Percentiles rank a stretch among this genome's conserved stretches.
Conservation (phyloP, 2,888 invertebrate species). For the Hyposoter didymator region DNA sequence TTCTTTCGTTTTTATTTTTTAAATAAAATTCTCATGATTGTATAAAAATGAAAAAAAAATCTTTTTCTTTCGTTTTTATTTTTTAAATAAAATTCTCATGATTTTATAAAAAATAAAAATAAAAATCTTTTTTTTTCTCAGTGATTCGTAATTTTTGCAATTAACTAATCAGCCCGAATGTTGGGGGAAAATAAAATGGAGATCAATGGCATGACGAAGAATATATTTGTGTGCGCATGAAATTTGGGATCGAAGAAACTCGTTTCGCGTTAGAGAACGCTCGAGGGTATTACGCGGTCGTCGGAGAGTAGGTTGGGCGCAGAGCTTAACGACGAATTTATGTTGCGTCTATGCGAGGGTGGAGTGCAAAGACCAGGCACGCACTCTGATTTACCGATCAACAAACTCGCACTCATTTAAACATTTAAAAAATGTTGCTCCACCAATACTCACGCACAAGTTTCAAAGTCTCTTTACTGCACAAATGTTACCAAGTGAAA, state of each 20-base stretch:
- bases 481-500: neutral
- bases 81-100: too few species aligned
- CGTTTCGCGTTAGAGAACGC: neutral
- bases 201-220: neutral
- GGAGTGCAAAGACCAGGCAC: slow-evolving; percentile 33
- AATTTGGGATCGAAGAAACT: neutral
- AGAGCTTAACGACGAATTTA: slow-evolving; percentile 39
- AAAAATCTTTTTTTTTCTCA: too few species aligned
- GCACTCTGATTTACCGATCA: slow-evolving; percentile 50
- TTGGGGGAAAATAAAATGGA: neutral
- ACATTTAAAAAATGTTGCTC: neutral
- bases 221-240: neutral
- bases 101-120: too few species aligned
- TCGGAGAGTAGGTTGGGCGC: neutral
- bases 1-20: too few species aligned
- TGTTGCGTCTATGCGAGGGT: slow-evolving; percentile 44
- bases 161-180: too few species aligned
- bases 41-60: too few species aligned
- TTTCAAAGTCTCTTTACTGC: neutral
- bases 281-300: neutral
- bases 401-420: slow-evolving; percentile 13
- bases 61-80: too few species aligned
- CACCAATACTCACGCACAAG: neutral
- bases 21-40: too few species aligned
- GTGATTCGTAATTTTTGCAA: too few species aligned